phyloP scores from a whole-genome alignment of 1,140 invertebrate species.

The Diabrotica undecimpunctata region DNA sequence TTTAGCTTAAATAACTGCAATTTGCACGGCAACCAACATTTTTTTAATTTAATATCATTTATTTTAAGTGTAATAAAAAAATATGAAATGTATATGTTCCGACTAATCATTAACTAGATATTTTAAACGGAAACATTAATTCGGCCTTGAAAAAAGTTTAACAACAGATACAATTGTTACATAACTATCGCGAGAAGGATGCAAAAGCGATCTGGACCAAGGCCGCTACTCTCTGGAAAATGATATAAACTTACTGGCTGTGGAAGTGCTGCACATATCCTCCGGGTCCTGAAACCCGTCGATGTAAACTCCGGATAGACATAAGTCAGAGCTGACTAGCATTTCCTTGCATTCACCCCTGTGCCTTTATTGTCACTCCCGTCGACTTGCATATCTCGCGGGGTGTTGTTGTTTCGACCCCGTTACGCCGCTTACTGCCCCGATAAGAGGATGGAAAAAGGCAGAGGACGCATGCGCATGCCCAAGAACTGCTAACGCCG shows the following conservation, averaged over 20 bases:
- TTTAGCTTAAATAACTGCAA: too few relatives aligned
- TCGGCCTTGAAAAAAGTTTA: not conserved
- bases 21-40: too few relatives aligned
- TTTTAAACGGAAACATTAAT: too few relatives aligned
- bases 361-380: conserved; percentile 36
- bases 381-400: conserved; percentile 36
- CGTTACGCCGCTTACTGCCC: conserved; percentile 44
- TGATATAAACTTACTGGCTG: conserved; percentile 44
- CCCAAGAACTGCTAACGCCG: conserved; percentile 11
- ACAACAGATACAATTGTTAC: conserved; percentile 16
- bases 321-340: conserved; percentile 47
- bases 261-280: conserved; percentile 47
- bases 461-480: conserved; percentile 28
- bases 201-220: conserved; percentile 12
- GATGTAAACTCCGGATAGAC: conserved; percentile 49
- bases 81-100: too few relatives aligned
- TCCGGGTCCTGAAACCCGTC: conserved; percentile 47
- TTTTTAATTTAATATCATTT: too few relatives aligned
- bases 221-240: not conserved
- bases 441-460: conserved; percentile 24
- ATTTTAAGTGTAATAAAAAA: too few relatives aligned
- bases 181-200: conserved; percentile 12
- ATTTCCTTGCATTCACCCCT: conserved; percentile 41
- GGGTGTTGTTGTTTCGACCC: conserved; percentile 43
- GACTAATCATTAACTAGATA: too few relatives aligned